A percentile compares a stretch with the other conserved stretches of the same genome.
These are phyloP conservation scores for Drosophila fulvimacula DNA, from an alignment of 2,888 invertebrate species.

Conservation along the genomic window DNA sequence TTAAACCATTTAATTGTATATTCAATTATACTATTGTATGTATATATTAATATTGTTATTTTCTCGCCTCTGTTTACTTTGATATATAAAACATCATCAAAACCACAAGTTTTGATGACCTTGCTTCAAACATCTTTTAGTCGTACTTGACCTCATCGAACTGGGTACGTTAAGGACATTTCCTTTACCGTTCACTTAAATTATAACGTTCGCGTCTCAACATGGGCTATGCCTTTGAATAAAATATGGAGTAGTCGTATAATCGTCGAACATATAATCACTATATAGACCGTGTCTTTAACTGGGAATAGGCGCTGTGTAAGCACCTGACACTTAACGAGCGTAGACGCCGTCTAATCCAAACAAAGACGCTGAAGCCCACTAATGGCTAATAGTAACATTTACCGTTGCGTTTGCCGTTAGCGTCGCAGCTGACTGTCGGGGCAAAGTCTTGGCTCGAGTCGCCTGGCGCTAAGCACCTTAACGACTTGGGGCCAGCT, in stretches of 20 bases:
- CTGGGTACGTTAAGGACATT: background rate
- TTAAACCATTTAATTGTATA: too few species aligned
- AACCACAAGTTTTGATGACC: background rate
- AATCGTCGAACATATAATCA: background rate
- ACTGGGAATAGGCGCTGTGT: constrained; percentile 9
- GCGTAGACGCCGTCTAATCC: constrained; percentile 40
- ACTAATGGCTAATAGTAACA: constrained; percentile 56
- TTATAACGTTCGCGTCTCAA: background rate
- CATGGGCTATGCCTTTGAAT: background rate
- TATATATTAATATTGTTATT: background rate
- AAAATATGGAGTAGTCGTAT: background rate
- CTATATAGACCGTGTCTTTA: background rate
- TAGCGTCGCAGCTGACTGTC: constrained; percentile 23
- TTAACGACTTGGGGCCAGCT: constrained; percentile 64
- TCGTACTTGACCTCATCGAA: background rate
- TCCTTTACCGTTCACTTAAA: background rate
- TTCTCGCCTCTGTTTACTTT: background rate
- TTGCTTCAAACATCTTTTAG: background rate
- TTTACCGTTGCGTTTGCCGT: constrained; percentile 22
- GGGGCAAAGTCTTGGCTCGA: background rate
- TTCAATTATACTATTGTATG: too few species aligned
- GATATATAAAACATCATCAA: background rate
- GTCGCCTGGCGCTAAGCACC: constrained; percentile 72
- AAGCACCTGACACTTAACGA: constrained; percentile 38
- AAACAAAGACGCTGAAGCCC: constrained; percentile 66